phyloP scores from a whole-genome alignment of 2,888 invertebrate species.

The Iphiclides podalirius region DNA sequence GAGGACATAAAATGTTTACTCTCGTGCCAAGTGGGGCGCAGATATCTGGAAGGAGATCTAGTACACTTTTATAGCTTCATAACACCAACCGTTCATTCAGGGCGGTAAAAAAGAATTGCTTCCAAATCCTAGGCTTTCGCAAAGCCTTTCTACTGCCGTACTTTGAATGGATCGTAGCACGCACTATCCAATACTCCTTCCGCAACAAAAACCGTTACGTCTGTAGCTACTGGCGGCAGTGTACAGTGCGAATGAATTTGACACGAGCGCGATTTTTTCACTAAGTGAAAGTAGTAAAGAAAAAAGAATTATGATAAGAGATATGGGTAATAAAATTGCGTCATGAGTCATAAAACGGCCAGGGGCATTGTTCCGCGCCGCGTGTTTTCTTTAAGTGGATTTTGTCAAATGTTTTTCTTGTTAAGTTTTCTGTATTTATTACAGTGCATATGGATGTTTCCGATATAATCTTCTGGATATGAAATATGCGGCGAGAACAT shows the following conservation, averaged over 20 bases:
- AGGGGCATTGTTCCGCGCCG: neutral
- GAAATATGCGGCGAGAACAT: no score
- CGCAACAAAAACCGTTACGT: neutral
- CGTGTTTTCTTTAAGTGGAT: neutral
- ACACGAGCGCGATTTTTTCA: neutral
- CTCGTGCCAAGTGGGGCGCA: conserved; percentile 13
- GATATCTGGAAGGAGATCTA: conserved; percentile 13
- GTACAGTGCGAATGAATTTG: neutral
- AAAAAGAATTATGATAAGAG: conserved; percentile 9
- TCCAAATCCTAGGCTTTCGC: conserved; percentile 33
- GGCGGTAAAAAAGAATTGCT: conserved; percentile 34
- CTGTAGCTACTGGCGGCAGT: neutral
- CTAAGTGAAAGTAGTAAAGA: conserved; percentile 1
- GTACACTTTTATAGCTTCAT: conserved; percentile 32
- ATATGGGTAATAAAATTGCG: conserved; percentile 8
- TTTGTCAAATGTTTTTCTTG: conserved; percentile 2
- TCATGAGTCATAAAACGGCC: conserved; percentile 2
- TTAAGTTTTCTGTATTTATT: neutral
- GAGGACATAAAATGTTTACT: conserved; percentile 24
- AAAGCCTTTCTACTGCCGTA: neutral
- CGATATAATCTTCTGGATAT: no score
- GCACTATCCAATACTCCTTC: neutral
- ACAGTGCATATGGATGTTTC: neutral
- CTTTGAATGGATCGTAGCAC: neutral
- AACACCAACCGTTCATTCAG: conserved; percentile 28